Evolutionary conservation across 2,888 invertebrate species (phyloP), one percentile per base, ranked within the genome.

Genomic region (Neoascia interrupta): DNA sequence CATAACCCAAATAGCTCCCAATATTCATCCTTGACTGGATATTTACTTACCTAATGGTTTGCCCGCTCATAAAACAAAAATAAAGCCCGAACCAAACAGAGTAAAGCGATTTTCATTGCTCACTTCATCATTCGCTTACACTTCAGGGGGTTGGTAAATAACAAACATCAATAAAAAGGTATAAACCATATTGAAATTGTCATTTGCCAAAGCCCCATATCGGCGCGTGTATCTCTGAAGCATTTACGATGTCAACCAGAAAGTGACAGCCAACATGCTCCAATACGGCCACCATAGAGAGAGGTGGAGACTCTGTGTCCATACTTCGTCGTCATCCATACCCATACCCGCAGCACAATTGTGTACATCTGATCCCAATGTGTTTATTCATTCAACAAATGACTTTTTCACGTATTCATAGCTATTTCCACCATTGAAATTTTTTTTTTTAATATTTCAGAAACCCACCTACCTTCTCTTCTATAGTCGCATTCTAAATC

Each of bases 321-420:
- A n/a, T n/a, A n/a, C n/a, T n/a, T n/a, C n/a, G n/a, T n/a, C n/a
- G n/a, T n/a, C n/a, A 26, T 8, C 31, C 31, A 6, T 5, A n/a
- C 10, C 10, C 47, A 23, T 23, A 43, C 16, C 13, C 5, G n/a
- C n/a, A 21, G 3, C 15, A 37, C 23, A 6, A 16, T 13, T 21
- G 39, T 6, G 16, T 26, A 61, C 45, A 47, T 54, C 63, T 47
- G 47, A 47, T 49, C 47, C 54, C 53, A 28, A 70, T 53, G 34
- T 64, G 64, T 39, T 72, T 47, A 54, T 63, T 63, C 70, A 72
- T 72, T 73, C 73, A 66, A 73, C 66, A 73, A 66, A 58, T 66
- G 66, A 66, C 66, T 72, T 56, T 68, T 64, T 58, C 60, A 43
- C 53, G 18, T 51, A 69, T 70, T 75, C 56, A 75, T 47, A 41